Percentiles rank a stretch among this genome's conserved stretches.
Evolutionary conservation across 2,888 invertebrate species (phyloP).

Genomic region (Stegophylla sp.): DNA sequence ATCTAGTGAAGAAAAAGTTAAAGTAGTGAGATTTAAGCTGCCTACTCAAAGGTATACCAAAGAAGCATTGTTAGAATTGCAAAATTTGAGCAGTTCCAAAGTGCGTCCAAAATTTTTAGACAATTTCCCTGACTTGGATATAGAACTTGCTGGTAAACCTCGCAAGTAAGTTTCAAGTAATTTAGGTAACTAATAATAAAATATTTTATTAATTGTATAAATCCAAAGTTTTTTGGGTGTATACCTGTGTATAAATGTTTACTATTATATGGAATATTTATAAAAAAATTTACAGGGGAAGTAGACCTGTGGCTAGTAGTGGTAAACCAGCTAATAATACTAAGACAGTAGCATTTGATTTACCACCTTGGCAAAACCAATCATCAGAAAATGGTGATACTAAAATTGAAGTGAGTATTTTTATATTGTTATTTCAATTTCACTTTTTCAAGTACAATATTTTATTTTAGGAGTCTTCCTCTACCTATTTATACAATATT

Average conservation of each 20-base stretch:
- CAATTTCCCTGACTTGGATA: conserved; percentile 50
- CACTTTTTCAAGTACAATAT: no score
- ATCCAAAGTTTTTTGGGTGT: not conserved
- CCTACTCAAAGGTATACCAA: conserved; percentile 48
- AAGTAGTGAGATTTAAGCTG: conserved; percentile 53
- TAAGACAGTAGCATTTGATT: conserved; percentile 53
- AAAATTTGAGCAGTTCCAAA: conserved; percentile 53
- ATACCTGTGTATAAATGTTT: not conserved
- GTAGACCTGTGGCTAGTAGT: conserved; percentile 40
- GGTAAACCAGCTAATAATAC: conserved; percentile 34
- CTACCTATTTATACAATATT: no score
- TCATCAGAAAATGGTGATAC: conserved; percentile 47
- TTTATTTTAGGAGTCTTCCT: no score
- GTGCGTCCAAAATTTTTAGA: conserved; percentile 57
- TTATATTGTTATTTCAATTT: not conserved
- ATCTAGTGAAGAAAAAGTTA: conserved; percentile 44
- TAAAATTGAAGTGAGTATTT: conserved; percentile 38
- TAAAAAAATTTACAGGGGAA: conserved; percentile 20
- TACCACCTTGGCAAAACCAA: conserved; percentile 57
- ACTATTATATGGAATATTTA: not conserved
- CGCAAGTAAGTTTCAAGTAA: conserved; percentile 30
- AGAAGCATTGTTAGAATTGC: conserved; percentile 49
- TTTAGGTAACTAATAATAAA: no score
- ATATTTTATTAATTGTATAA: not conserved
- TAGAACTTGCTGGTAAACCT: conserved; percentile 47